Evolutionary conservation across 2,113 vertebrate genomes (phyloP).

Genomic region (Crocuta crocuta): DNA sequence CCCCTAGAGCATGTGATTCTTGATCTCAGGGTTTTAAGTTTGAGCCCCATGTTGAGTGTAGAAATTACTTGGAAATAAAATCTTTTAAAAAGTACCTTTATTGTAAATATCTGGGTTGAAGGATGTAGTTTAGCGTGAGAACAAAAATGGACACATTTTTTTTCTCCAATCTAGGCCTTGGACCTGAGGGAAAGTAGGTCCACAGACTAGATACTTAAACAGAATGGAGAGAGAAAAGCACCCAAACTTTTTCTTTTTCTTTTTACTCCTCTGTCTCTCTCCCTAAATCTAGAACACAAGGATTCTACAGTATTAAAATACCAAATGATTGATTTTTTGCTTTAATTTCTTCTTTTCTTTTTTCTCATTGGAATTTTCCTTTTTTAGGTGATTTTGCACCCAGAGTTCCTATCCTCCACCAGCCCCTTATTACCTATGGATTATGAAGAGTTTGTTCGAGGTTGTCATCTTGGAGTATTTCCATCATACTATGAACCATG

Average conservation of each 20-base stretch:
- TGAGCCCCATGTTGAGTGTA: neutral
- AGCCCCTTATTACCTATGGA: slow-evolving; percentile 97
- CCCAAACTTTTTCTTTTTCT: neutral
- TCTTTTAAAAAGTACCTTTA: neutral
- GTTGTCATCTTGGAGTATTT: slow-evolving; percentile 97
- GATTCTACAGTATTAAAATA: neutral
- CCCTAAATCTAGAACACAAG: neutral
- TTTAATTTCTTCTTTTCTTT: neutral
- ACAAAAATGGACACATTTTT: neutral
- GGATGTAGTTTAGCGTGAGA: neutral
- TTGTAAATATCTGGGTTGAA: neutral
- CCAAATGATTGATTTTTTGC: neutral
- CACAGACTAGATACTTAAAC: neutral
- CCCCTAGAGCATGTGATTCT: neutral
- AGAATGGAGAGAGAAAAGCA: neutral
- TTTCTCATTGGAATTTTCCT: slow-evolving; percentile 68
- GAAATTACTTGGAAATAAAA: neutral
- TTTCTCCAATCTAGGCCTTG: neutral
- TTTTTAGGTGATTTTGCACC: slow-evolving; percentile 95
- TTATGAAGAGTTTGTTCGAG: slow-evolving; percentile 98
- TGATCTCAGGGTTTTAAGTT: neutral
- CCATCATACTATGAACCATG: slow-evolving; percentile 99
- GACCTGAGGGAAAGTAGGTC: neutral
- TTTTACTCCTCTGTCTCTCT: neutral
- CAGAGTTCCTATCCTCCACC: slow-evolving; percentile 98